Evolutionary conservation across 30 jellyfish, hydroid and myxozoan species (phyloP), one percentile per base, ranked within the genome.

Genomic region (Chironex yamaguchii): DNA sequence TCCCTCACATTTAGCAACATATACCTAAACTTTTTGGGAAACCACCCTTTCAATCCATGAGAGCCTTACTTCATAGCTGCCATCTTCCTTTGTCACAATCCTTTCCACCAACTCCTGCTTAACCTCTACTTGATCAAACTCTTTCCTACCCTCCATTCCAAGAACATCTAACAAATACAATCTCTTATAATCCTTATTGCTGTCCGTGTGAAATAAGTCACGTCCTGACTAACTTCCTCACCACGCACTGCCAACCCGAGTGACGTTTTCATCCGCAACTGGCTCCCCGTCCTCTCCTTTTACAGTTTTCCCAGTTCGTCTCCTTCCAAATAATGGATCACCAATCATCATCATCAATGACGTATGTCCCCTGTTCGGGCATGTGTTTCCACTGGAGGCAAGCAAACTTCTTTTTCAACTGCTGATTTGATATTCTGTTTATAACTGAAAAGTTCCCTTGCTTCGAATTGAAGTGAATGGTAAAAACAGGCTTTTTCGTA

Each of bases 171-270:
- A 33, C 42, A 79, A 53, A 0, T 77, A 77, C 6, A 77, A 34
- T 53, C 33, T 21, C 42, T 77, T 79, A 62, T 77, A 77, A 0
- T 77, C 81, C 35, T 53, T 67, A 54, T 62, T 77, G 81, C 62
- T 14, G 81, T 77, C 30, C 66, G 90, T 13, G 90, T 79, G 58
- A 79, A 79, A 79, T 52, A 79, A 27, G 62, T 79, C 32, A 22
- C 74, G 32, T 79, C 73, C 4, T 2, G 28, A 4, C 48, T 35
- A 12, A 26, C 29, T 25, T 67, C 62, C 34, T 51, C 79, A 29
- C 89, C 79, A 76, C 62, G 89, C 1, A 76, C 89, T 1, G 89
- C 79, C 89, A 77, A 76, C 36, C 89, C 89, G 62, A 75, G 33
- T 22, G 62, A 53, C 62, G 89, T 53, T n/a, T 53, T 76, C 89